Evolutionary conservation across 2,888 invertebrate species (phyloP).

Genomic region (Apotomis betuletana): DNA sequence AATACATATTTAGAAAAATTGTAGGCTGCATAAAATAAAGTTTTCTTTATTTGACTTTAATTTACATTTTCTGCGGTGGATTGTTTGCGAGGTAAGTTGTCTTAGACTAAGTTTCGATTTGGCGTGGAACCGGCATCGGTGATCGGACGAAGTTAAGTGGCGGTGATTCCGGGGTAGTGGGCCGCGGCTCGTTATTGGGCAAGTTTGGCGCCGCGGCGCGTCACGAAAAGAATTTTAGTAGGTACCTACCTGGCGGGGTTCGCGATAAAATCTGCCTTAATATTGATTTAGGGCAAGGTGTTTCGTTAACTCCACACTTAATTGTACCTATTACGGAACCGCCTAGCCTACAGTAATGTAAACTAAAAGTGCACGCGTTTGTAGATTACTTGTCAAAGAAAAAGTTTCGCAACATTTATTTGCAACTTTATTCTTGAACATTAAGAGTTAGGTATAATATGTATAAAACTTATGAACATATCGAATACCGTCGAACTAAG

Average conservation of each 20-base stretch:
- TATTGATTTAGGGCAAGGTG: conserved; percentile 61
- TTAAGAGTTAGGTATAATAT: no score
- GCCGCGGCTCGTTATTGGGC: conserved; percentile 29
- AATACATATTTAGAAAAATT: background rate
- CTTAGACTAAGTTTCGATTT: conserved; percentile 6
- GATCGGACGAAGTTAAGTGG: conserved; percentile 8
- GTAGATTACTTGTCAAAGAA: no score
- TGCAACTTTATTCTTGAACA: no score
- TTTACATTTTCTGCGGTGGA: conserved; percentile 8
- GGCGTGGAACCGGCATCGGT: background rate
- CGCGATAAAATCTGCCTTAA: conserved; percentile 59
- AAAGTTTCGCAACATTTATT: no score
- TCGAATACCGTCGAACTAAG: no score
- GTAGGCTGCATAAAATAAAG: background rate
- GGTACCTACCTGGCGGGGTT: conserved; percentile 48
- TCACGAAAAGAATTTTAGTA: conserved; percentile 42
- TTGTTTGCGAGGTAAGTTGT: conserved; percentile 26
- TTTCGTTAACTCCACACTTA: conserved; percentile 49
- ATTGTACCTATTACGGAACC: conserved; percentile 12
- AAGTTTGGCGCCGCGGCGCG: conserved; percentile 32
- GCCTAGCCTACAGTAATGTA: background rate
- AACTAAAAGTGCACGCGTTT: no score
- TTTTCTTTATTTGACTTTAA: background rate
- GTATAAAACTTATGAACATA: no score
- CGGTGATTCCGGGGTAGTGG: conserved; percentile 4